A percentile compares a stretch with the other conserved stretches of the same genome.
These are phyloP conservation scores for Coryphaenoides rupestris DNA, from an alignment of 2,113 vertebrate genomes.

Conservation along the genomic window DNA sequence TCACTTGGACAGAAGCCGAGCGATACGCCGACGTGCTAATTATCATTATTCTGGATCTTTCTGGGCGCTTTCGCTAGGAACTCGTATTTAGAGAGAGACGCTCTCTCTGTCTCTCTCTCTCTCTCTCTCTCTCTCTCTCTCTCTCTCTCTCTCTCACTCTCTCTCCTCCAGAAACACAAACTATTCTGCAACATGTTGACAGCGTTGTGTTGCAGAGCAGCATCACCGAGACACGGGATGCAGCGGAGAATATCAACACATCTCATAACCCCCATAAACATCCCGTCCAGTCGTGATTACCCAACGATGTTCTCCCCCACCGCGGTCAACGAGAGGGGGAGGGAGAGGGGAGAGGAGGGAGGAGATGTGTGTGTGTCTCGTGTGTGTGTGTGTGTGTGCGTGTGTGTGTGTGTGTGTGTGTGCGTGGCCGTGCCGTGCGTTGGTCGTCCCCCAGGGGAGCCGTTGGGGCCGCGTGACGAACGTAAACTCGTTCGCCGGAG, in stretches of 20 bases:
- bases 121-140: too few relatives aligned
- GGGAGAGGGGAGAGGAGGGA: slow-evolving; percentile 47
- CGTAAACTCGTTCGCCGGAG: slow-evolving; percentile 31
- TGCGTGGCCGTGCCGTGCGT: not conserved
- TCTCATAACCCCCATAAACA: slow-evolving; percentile 64
- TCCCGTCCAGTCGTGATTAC: slow-evolving; percentile 56
- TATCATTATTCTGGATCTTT: slow-evolving; percentile 51
- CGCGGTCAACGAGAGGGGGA: slow-evolving; percentile 61
- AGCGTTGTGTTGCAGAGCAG: slow-evolving; percentile 46
- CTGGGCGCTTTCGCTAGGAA: slow-evolving; percentile 28
- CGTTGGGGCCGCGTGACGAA: slow-evolving; percentile 3
- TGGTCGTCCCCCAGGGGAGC: not conserved
- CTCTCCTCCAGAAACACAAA: slow-evolving; percentile 38
- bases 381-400: not conserved
- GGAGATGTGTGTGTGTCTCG: too few relatives aligned
- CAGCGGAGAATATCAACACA: slow-evolving; percentile 66
- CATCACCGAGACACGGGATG: slow-evolving; percentile 41
- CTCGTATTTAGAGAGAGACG: slow-evolving; percentile 43
- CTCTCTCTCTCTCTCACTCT: too few relatives aligned
- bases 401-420: not conserved
- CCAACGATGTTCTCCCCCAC: slow-evolving; percentile 65
- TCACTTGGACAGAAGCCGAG: slow-evolving; percentile 52
- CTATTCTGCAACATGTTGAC: slow-evolving; percentile 66
- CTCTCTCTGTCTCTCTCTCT: too few relatives aligned
- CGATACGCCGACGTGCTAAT: slow-evolving; percentile 57